Percentiles rank a stretch among this genome's conserved stretches.
phyloP scores from a whole-genome alignment of 2,888 invertebrate genomes.

The Aelia acuminata region DNA sequence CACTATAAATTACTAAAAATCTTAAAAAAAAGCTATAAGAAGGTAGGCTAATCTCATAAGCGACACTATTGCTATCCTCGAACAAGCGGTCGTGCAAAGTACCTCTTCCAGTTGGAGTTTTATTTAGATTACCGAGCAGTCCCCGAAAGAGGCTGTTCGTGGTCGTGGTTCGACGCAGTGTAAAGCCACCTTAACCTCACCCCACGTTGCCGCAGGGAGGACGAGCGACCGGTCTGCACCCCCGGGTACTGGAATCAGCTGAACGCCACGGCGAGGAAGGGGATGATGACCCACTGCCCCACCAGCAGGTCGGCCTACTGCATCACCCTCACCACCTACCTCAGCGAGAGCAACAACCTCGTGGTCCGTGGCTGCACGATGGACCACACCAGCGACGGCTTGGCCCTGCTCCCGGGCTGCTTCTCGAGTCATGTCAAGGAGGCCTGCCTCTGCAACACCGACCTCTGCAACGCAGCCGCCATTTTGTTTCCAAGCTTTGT shows the following conservation, averaged over 20 bases:
- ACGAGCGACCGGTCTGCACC: constrained; percentile 40
- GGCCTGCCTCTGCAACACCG: constrained; percentile 58
- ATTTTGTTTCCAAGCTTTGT: background rate
- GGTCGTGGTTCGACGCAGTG: too few relatives aligned
- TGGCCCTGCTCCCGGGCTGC: constrained; percentile 53
- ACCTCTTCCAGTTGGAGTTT: too few relatives aligned
- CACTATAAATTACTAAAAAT: too few relatives aligned
- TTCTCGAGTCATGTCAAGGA: background rate
- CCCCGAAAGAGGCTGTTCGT: too few relatives aligned
- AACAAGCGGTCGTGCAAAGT: too few relatives aligned
- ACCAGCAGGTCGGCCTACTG: constrained; percentile 59
- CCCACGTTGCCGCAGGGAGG: background rate
- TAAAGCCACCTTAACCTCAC: background rate
- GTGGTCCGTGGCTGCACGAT: constrained; percentile 58
- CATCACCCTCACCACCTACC: background rate
- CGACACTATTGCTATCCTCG: too few relatives aligned
- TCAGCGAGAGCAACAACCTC: background rate
- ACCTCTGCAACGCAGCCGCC: constrained; percentile 56
- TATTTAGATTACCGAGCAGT: too few relatives aligned
- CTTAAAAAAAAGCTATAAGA: too few relatives aligned
- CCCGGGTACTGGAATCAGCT: constrained; percentile 53
- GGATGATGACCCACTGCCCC: constrained; percentile 61
- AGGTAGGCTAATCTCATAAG: too few relatives aligned
- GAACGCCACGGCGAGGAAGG: constrained; percentile 51
- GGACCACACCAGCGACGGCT: constrained; percentile 29